Evolutionary conservation across 1,140 invertebrate genomes (phyloP), one percentile per base, ranked within the genome.

Genomic region (Archegozetes longisetosus): DNA sequence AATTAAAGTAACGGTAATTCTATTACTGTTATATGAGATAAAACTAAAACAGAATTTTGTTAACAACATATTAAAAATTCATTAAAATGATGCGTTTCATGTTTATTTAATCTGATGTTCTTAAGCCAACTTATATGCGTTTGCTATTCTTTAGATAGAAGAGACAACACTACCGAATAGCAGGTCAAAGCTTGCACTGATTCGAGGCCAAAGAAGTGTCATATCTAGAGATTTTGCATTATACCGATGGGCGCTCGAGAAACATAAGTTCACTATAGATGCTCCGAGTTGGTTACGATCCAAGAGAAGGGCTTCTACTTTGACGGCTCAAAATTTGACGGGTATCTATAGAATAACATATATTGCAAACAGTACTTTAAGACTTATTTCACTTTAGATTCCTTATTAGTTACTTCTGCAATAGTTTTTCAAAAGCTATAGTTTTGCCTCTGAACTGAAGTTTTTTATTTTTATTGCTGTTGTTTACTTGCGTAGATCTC

Each of bases 221-320:
- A 54, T 62, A 20, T 46, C 50, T 4, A 53, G 60, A 20, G 64
- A 64, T 48, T 27, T 64, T 3, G 53, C 64, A 3, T 20, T 62
- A 2, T 64, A 61, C 29, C 50, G 61, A 40, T 53, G 47, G 20
- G 50, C 64, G 0, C 49, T 64, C 20, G 57, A 62, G 28, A 58
- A 56, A 25, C 55, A 62, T 32, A 55, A 52, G 0, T 61, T 58
- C 20, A n/a, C 25, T n/a, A 59, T 64, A 13, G 48, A 62, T 17
- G 17, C 20, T 2, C 60, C 60, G 9, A 61, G 50, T 2, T 60
- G 57, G 61, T 40, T 40, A 17, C 32, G 17, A 40, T 40, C 58
- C 13, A 55, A 9, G 27, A 48, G n/a, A 51, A 61, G n/a, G 50
- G 26, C 26, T 55, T 54, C 32, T 51, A 46, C 24, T 57, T 50